Percentiles rank a stretch among this genome's conserved stretches.
Evolutionary conservation across 2,888 invertebrate species (phyloP).

Genomic region (Cyclophora punctaria): DNA sequence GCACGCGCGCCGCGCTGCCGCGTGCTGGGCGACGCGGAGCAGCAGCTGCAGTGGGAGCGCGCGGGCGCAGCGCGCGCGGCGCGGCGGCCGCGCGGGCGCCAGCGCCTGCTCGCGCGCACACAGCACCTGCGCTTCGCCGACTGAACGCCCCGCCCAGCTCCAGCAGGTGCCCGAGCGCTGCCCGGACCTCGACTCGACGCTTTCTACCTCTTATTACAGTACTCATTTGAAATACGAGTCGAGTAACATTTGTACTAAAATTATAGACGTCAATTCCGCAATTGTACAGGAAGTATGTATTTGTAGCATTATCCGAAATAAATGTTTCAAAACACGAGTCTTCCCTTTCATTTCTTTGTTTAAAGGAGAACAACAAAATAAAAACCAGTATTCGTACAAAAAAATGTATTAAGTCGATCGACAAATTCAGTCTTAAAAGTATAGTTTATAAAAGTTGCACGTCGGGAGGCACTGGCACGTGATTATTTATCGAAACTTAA

Average conservation of each 20-base stretch:
- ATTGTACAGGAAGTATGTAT: too few species aligned
- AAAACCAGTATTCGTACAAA: conserved; percentile 24
- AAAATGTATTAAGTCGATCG: conserved; percentile 45
- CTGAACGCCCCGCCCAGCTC: conserved; percentile 73
- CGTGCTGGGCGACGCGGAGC: conserved; percentile 78
- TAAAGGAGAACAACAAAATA: conserved; percentile 4
- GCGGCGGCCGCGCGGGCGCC: conserved; percentile 63
- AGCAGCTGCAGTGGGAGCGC: conserved; percentile 86
- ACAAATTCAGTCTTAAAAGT: conserved; percentile 64
- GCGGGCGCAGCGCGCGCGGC: conserved; percentile 68
- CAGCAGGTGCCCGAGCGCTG: conserved; percentile 78
- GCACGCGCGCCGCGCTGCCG: conserved; percentile 27
- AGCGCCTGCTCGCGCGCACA: conserved; percentile 46
- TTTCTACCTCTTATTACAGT: too few species aligned
- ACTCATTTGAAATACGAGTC: conserved; percentile 74
- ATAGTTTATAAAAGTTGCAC: conserved; percentile 45
- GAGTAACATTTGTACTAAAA: conserved; percentile 56
- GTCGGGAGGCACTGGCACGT: conserved; percentile 68
- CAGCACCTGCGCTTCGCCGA: conserved; percentile 42
- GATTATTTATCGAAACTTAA: not conserved
- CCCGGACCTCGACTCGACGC: too few species aligned
- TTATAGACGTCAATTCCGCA: too few species aligned
- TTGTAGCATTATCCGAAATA: too few species aligned
- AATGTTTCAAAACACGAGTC: not conserved
- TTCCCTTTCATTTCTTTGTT: conserved; percentile 13